Evolutionary conservation across 2,888 invertebrate species (phyloP).

Genomic region (Drosophila rubida): DNA sequence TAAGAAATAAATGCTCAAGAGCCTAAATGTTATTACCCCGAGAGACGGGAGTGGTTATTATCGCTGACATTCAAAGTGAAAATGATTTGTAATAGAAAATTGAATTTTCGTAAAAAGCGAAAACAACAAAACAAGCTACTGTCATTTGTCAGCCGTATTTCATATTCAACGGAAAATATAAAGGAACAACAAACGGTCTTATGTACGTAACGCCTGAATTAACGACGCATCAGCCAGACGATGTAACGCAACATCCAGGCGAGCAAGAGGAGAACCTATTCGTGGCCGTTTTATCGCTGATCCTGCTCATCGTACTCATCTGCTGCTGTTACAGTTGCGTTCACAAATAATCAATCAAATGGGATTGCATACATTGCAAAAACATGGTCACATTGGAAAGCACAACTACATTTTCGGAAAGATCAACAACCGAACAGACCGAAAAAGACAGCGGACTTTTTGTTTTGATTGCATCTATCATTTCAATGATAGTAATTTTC

Average conservation of each 20-base stretch:
- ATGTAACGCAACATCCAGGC: conserved; percentile 11
- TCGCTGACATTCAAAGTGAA: conserved; percentile 64
- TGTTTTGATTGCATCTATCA: background rate
- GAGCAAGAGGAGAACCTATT: conserved; percentile 16
- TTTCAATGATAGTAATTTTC: background rate
- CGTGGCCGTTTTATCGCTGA: conserved; percentile 20
- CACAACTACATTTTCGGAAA: conserved; percentile 1
- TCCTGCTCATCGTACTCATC: conserved; percentile 22
- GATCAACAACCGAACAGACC: background rate
- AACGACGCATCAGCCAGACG: background rate
- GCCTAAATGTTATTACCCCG: conserved; percentile 47
- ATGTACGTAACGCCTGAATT: background rate
- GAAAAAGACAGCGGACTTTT: background rate
- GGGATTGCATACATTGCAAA: background rate
- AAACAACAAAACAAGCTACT: conserved; percentile 19
- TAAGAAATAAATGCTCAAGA: conserved; percentile 49
- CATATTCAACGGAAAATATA: background rate
- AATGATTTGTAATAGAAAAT: conserved; percentile 44
- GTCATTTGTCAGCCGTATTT: conserved; percentile 18
- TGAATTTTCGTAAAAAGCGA: conserved; percentile 1
- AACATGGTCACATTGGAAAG: background rate
- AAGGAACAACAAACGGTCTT: background rate
- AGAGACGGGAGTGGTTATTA: conserved; percentile 5
- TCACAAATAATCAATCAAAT: conserved; percentile 5
- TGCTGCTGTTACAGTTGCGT: conserved; percentile 42